Conservation (phyloP, 2,797 vertebrate species). For the Oreochromis grahami region DNA sequence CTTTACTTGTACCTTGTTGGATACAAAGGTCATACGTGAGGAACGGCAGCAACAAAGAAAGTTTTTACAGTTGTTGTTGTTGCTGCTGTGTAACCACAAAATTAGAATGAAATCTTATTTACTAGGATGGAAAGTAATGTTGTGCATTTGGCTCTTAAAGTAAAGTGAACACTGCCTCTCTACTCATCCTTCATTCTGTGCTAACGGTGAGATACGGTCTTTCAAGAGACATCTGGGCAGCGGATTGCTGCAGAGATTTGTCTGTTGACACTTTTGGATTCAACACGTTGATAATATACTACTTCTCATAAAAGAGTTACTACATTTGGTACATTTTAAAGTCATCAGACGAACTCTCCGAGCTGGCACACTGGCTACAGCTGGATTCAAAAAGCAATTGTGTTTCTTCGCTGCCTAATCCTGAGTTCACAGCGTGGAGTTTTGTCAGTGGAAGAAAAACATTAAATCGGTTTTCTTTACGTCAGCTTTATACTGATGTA, state of each 20-base stretch:
- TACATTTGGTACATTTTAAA: background rate
- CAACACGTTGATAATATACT: slow-evolving; percentile 17
- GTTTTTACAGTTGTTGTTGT: background rate
- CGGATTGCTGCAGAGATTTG: slow-evolving; percentile 9
- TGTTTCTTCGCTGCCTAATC: background rate
- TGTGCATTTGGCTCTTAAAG: background rate
- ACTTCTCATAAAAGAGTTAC: slow-evolving; percentile 24
- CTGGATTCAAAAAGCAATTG: slow-evolving; percentile 24
- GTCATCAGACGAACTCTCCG: slow-evolving; percentile 35
- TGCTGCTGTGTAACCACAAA: background rate
- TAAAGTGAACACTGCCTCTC: background rate
- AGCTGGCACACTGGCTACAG: slow-evolving; percentile 20
- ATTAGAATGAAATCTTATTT: background rate
- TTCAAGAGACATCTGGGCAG: slow-evolving; percentile 16
- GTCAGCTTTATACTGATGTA: background rate
- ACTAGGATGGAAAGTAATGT: background rate
- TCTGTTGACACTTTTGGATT: slow-evolving; percentile 16
- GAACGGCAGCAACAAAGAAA: background rate
- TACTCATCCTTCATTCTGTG: background rate
- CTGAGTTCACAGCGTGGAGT: background rate
- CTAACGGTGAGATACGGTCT: slow-evolving; percentile 7
- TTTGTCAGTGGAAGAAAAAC: slow-evolving; percentile 6
- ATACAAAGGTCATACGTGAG: background rate
- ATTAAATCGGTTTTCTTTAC: background rate
- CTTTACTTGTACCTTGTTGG: background rate